Percentiles rank a stretch among this genome's conserved stretches.
These are phyloP conservation scores for Hyperoplus immaculatus DNA, from an alignment of 2,797 vertebrate genomes.

Conservation along the genomic window DNA sequence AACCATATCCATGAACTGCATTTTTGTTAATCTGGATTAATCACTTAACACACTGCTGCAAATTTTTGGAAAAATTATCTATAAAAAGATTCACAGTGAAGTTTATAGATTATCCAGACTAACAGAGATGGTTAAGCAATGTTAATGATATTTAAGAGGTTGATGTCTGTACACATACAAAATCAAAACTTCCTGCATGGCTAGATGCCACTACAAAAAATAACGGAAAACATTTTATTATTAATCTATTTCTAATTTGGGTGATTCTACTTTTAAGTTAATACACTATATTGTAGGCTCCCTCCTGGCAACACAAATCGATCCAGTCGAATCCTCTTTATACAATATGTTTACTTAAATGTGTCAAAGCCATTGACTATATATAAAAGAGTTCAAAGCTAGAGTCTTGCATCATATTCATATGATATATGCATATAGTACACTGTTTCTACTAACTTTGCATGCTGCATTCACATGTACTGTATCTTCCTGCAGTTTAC, in stretches of 20 bases:
- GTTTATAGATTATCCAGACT: background rate
- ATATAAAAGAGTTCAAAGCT: constrained; percentile 3
- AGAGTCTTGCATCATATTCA: constrained; percentile 13
- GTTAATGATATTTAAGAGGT: background rate
- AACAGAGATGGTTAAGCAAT: background rate
- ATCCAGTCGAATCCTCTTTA: background rate
- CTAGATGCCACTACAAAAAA: background rate
- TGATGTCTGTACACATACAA: background rate
- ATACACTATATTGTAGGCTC: background rate
- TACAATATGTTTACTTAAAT: background rate
- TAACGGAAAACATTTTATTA: background rate
- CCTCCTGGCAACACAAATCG: constrained; percentile 4
- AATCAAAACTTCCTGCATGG: background rate
- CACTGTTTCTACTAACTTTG: background rate
- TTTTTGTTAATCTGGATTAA: constrained; percentile 2
- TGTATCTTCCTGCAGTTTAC: constrained; percentile 15
- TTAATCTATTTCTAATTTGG: background rate
- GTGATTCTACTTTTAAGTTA: background rate
- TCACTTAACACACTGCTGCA: background rate
- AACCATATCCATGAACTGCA: background rate
- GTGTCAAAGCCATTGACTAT: background rate
- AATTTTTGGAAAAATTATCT: background rate
- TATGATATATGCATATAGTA: constrained; percentile 13
- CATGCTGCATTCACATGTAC: constrained; percentile 51
- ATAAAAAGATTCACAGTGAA: background rate